Base-by-base conservation (phyloP, 2,797 vertebrate genomes). In the Myoxocephalus aenaeus region DNA sequence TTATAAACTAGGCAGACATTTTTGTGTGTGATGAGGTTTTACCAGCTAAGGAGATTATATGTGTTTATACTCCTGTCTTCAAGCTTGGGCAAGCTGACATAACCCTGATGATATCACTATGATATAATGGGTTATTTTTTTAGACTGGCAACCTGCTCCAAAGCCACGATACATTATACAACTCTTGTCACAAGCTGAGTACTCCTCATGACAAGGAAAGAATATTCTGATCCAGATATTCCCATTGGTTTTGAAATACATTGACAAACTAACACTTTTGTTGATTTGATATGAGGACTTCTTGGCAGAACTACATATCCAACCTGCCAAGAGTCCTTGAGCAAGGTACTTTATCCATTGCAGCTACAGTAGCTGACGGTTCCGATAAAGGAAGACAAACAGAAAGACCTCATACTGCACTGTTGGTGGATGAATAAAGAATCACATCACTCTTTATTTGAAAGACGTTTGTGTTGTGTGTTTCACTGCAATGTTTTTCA, bases 21-120 rank as follows among this genome's bases (percentile, higher is more conserved):
- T 77, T 42, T 80, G 53, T 36, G 54, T 46, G 48, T 36, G n/a
- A 80, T 48, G 40, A 73, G 54, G 34, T 62, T 77, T 65, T 72
- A 42, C 29, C 42, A 70, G 25, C 59, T 74, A 34, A 62, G 48
- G 5, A 77, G 40, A 29, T 56, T 68, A 20, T n/a, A 68, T 18
- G 17, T 56, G 34, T 68, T 56, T 40, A 18, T 9, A 65, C 14
- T 44, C 1, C 14, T 54, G 10, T 40, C n/a, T 40, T 54, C 34
- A 68, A 29, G 36, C n/a, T 50, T 42, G 11, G n/a, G n/a, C 32
- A 10, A 13, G 44, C 44, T 20, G n/a, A 25, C 44, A 61, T 50
- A 38, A 61, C n/a, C 29, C 29, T 34, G 57, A 27, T 3, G 57
- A 27, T 22, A n/a, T 48, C 42, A 36, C 17, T 20, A 32, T 48